Percentiles rank a stretch among this genome's conserved stretches.
Evolutionary conservation across 2,113 vertebrate species (phyloP).

Genomic region (Cisticola juncidis): DNA sequence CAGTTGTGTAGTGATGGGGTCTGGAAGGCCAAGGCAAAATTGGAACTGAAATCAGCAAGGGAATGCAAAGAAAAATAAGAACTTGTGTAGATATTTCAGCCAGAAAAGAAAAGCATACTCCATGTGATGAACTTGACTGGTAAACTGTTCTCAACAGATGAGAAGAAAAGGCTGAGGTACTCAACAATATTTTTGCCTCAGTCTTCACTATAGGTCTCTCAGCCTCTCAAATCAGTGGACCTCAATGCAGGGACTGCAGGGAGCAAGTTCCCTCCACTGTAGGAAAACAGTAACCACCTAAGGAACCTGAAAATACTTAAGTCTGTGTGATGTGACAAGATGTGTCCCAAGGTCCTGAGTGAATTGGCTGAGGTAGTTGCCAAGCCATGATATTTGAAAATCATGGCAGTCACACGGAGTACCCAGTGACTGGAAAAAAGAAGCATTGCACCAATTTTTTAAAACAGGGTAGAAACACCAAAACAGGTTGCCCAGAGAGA

Average conservation of each 20-base stretch:
- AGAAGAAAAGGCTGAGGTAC: neutral
- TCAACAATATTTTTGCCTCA: neutral
- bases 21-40: neutral
- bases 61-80: neutral
- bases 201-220: neutral
- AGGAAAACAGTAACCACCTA: neutral
- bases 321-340: neutral
- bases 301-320: neutral
- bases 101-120: neutral
- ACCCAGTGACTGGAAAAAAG: neutral
- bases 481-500: neutral
- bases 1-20: neutral
- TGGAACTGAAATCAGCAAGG: neutral
- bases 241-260: neutral
- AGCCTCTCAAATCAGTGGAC: neutral
- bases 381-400: neutral
- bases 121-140: neutral
- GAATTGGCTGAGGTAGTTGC: neutral
- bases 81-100: neutral
- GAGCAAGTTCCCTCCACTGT: neutral
- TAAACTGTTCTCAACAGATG: neutral
- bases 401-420: neutral
- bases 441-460: neutral
- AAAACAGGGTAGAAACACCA: neutral
- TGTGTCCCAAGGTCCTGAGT: neutral